Evolutionary conservation across 2,113 vertebrate genomes (phyloP).

Genomic region (Gorsachius goisagi): DNA sequence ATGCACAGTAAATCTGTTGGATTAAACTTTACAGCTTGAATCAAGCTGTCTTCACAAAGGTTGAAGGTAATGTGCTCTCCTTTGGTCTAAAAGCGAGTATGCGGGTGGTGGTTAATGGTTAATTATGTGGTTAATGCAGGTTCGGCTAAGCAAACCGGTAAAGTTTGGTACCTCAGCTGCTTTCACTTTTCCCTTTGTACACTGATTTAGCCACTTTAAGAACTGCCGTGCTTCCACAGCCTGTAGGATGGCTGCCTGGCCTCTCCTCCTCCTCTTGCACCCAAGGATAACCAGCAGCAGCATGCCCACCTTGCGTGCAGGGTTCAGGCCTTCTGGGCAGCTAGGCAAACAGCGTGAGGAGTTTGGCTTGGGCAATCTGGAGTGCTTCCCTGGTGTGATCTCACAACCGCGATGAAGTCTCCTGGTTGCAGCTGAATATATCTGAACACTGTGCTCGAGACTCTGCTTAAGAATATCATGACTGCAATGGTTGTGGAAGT

Average conservation of each 20-base stretch:
- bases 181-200: background rate
- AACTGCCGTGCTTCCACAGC: rapidly evolving
- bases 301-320: rapidly evolving
- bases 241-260: rapidly evolving
- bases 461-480: background rate
- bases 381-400: background rate
- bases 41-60: background rate
- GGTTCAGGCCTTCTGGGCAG: background rate
- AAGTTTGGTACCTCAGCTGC: background rate
- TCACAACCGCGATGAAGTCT: background rate
- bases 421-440: background rate
- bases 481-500: background rate
- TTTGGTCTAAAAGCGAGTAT: background rate
- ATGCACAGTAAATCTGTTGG: background rate
- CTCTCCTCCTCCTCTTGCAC: background rate
- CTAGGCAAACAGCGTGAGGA: background rate
- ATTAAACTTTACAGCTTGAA: background rate
- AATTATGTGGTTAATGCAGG: background rate
- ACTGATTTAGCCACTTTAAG: background rate
- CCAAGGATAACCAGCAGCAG: background rate
- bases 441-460: background rate
- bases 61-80: background rate
- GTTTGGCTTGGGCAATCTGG: background rate
- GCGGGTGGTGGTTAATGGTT: background rate
- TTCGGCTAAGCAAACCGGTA: background rate